Evolutionary conservation across 1,140 invertebrate species (phyloP).

Genomic region (Drosophila chauvacae): DNA sequence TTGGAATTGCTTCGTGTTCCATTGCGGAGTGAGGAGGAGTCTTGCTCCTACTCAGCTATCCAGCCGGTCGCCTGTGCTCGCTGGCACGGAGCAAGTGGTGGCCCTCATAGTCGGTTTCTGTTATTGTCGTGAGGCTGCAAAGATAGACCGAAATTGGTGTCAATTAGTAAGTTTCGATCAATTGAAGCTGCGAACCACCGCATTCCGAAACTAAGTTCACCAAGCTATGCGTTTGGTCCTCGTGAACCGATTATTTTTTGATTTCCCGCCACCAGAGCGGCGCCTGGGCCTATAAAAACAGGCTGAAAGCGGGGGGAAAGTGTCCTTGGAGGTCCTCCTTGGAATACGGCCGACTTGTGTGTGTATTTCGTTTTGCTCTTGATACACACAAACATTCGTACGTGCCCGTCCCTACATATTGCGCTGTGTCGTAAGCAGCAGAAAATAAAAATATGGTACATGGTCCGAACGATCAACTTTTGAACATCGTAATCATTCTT

Average conservation of each 20-base stretch:
- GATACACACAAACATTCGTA: background rate
- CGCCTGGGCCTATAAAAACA: conserved; percentile 33
- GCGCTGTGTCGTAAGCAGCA: conserved; percentile 2
- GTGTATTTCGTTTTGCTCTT: background rate
- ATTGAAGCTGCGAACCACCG: conserved; percentile 16
- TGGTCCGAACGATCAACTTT: background rate
- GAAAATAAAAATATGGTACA: conserved; percentile 10
- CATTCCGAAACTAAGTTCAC: background rate
- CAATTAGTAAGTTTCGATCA: conserved; percentile 51
- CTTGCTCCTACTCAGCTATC: conserved; percentile 9
- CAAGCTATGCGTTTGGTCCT: background rate
- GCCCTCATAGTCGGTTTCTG: conserved; percentile 19
- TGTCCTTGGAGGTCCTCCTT: conserved; percentile 26
- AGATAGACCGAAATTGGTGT: conserved; percentile 54
- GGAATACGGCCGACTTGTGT: background rate
- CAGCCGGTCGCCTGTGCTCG: background rate
- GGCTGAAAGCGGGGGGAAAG: background rate
- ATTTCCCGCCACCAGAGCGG: conserved; percentile 2
- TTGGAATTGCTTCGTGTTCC: conserved; percentile 38
- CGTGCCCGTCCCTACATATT: background rate
- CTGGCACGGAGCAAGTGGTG: conserved; percentile 5
- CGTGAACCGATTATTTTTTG: background rate
- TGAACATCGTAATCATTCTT: conserved; percentile 3
- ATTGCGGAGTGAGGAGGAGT: conserved; percentile 11
- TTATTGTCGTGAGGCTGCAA: conserved; percentile 26